Evolutionary conservation across 2,888 invertebrate genomes (phyloP), one percentile per base, ranked within the genome.

Genomic region (Epiblema foenella): DNA sequence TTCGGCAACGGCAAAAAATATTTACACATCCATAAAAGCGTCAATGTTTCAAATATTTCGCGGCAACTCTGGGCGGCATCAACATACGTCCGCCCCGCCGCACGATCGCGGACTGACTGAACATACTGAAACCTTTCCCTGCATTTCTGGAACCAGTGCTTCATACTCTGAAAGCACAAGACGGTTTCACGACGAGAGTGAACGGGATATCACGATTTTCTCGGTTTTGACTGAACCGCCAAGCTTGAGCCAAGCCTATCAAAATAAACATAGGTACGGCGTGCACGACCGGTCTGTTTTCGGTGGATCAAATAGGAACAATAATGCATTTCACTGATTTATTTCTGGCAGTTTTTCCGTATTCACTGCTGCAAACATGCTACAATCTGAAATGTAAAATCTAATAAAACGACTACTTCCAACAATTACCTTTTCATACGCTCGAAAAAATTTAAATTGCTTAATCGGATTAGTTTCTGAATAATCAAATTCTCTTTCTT

Each of bases 31-130:
- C 71, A 75, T 75, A 59, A 75, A 74, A 76, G 76, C 74, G 72
- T 74, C 79, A 77, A 80, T 79, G 78, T 77, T 80, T 76, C 69
- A 56, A 75, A 74, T 77, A 75, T 75, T 76, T 68, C 77, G 77
- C 77, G 77, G 77, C 74, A 74, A 76, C 58, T 60, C 70, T 71
- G 77, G 78, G 82, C 84, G 84, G 82, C 82, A 73, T 76, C 74
- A 77, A 73, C 74, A 79, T 77, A 85, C 88, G 78, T 83, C 89
- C 89, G 84, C 84, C 85, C 79, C 80, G 89, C 90, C 91, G 91
- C 90, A 81, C 84, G 77, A 84, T 80, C 90, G 91, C 93, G 91
- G 89, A 92, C 92, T 91, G 88, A 89, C 88, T 79, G 76, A 70
- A 70, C 66, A 49, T 56, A 60, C 80, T 76, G 74, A 76, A 80